Evolutionary conservation across 2,888 invertebrate species (phyloP), one percentile per base, ranked within the genome.

Genomic region (Euproctis similis): DNA sequence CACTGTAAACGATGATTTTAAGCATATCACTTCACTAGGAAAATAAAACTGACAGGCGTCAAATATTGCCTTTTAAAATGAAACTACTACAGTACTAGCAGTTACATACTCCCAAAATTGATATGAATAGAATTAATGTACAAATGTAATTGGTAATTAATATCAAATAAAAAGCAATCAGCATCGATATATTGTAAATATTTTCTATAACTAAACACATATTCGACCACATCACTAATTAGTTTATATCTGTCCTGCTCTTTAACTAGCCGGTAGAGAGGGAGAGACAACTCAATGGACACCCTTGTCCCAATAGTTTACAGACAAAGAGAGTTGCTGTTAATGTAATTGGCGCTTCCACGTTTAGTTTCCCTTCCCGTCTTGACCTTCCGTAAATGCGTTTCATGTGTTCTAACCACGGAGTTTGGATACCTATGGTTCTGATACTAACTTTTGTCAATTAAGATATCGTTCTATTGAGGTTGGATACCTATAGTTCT

Each of bases 321-420:
- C 74, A 59, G 55, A 50, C 58, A 58, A 45, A 54, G 64, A 57
- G 56, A 65, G 65, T 60, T 62, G 51, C 62, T 58, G 65, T 64
- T 80, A 80, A 81, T 80, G 77, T 77, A 81, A 80, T 81, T 75
- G 74, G 60, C 73, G 70, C 76, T 69, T 74, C 65, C 68, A 66
- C 73, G 69, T 74, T 65, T 62, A 68, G 68, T 69, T 63, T 46
- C 50, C 41, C 53, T 55, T 68, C 56, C n/a, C n/a, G 70, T 75
- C 77, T 76, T 81, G 81, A 78, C 80, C 80, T 81, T 74, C 34
- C 51, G 60, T 71, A 71, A 76, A 77, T 78, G 77, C 72, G 67
- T 71, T 78, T 76, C 62, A 66, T 71, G 45, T 47, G 52, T 51
- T 50, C 47, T 42, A 46, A 39, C 34, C 36, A n/a, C n/a, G n/a